A percentile compares a stretch with the other conserved stretches of the same genome.
Evolutionary conservation across 2,888 invertebrate species (phyloP).

Genomic region (Parthenolecanium corni): DNA sequence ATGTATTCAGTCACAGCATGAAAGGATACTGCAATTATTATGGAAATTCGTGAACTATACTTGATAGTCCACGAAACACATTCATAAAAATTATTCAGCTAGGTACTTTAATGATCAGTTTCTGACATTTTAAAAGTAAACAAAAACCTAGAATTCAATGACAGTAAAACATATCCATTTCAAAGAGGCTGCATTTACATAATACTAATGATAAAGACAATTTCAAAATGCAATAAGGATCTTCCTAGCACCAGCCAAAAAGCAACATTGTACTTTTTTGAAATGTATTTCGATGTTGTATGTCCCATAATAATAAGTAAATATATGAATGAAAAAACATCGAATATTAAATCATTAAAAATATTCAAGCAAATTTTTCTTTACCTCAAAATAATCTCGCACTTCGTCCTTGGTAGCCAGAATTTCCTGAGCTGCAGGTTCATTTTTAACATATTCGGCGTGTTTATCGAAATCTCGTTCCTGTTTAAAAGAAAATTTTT

Average conservation of each 20-base stretch:
- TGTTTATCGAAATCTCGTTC: conserved; percentile 92
- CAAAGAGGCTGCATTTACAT: too few species aligned
- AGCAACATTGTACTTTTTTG: too few species aligned
- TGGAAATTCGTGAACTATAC: neutral
- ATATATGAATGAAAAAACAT: too few species aligned
- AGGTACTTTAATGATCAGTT: neutral
- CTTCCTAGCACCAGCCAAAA: too few species aligned
- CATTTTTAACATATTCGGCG: conserved; percentile 77
- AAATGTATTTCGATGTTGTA: too few species aligned
- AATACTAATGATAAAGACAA: too few species aligned
- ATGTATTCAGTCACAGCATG: neutral
- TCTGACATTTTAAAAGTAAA: neutral
- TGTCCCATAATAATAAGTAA: too few species aligned
- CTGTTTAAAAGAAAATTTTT: conserved; percentile 38
- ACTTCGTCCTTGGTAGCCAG: conserved; percentile 57
- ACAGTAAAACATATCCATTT: neutral
- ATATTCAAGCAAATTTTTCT: conserved; percentile 36
- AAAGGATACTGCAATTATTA: neutral
- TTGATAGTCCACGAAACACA: neutral
- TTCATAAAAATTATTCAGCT: neutral
- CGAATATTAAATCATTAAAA: too few species aligned
- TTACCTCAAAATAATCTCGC: conserved; percentile 70
- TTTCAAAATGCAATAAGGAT: too few species aligned
- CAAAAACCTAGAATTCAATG: neutral
- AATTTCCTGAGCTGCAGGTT: conserved; percentile 69